Base-by-base conservation (phyloP, 2,113 vertebrate genomes). In the Tachysurus fulvidraco region DNA sequence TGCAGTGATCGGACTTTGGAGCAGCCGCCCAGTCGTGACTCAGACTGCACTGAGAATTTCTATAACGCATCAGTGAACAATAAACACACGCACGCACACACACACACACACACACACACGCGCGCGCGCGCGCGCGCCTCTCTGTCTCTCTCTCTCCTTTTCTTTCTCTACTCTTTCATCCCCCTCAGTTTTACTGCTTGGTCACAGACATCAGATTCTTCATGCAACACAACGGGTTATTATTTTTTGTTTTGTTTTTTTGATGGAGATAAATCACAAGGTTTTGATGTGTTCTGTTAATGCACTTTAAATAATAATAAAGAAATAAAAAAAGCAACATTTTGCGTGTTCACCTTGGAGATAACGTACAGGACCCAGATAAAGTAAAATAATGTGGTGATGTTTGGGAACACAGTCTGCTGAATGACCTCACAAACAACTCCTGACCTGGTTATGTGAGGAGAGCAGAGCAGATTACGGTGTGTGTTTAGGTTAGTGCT, bases 231-330 rank as follows among this genome's bases (percentile, higher is more conserved):
- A 2, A 5, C 21, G 12, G 44, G 23, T 78, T 78, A 46, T 5
- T 25, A 5, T 14, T 64, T 64, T 25, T 6, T 46, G 4, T 21
- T 74, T 74, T 46, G 7, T 6, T 46, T 11, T 21, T 74, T 74
- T 46, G 7, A 46, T 8, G n/a, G 7, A 21, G 9, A 3, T 28
- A 46, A 73, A 19, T 11, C 41, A 25, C 41, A 76, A 50, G 46
- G 5, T 67, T 64, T 78, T 41, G 17, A 46, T 41, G 14, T 50
- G 52, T 3, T 21, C 60, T 85, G 11, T 67, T 62, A 60, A 28
- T 78, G 73, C 74, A 64, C 74, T 79, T 64, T 85, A 78, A 65
- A 65, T 30, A 25, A 77, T 59, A 25, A 57, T 57, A 21, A n/a
- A 46, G 21, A n/a, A 3, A 67, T 23, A 50, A 50, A 44, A 44